These are phyloP conservation scores for Polyploca ridens DNA, from an alignment of 2,888 invertebrate species.

Conservation along the genomic window DNA sequence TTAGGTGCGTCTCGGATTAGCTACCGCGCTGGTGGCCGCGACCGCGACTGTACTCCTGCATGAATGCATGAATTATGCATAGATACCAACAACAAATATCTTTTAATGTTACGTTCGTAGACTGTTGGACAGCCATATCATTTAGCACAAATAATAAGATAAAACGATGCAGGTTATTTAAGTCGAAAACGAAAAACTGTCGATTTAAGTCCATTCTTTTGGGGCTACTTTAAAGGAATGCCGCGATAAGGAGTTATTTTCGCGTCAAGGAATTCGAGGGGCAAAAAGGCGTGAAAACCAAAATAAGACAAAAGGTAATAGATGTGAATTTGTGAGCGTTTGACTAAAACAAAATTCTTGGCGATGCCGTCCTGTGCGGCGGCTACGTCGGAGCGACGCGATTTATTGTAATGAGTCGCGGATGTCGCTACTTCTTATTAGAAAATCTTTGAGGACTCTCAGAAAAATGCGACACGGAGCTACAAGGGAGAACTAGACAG, in stretches of 20 bases:
- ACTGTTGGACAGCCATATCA: slow-evolving; percentile 47
- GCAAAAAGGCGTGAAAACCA: slow-evolving; percentile 84
- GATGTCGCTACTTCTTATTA: slow-evolving; percentile 72
- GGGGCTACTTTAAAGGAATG: slow-evolving; percentile 79
- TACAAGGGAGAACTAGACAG: slow-evolving; percentile 39
- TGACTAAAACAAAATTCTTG: slow-evolving; percentile 82
- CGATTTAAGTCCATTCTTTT: slow-evolving; percentile 69
- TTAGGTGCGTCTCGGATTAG: slow-evolving; percentile 45
- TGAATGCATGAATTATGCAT: slow-evolving; percentile 19
- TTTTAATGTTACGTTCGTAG: not conserved
- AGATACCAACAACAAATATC: not conserved
- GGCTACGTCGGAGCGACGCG: slow-evolving; percentile 57
- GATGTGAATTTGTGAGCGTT: slow-evolving; percentile 84
- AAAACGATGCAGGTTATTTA: slow-evolving; percentile 68
- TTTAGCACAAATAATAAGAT: slow-evolving; percentile 60
- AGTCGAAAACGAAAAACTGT: slow-evolving; percentile 69
- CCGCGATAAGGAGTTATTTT: slow-evolving; percentile 83
- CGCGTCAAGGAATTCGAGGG: slow-evolving; percentile 79
- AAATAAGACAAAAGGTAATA: slow-evolving; percentile 82
- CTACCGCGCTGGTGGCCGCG: slow-evolving; percentile 6
- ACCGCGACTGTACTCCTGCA: not conserved
- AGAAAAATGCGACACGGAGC: slow-evolving; percentile 62
- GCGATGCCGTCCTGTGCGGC: slow-evolving; percentile 85
- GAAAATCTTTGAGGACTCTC: slow-evolving; percentile 73
- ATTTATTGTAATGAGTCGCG: slow-evolving; percentile 81